Evolutionary conservation across 2,797 vertebrate species (phyloP), one percentile per base, ranked within the genome.

Genomic region (Catharus ustulatus): DNA sequence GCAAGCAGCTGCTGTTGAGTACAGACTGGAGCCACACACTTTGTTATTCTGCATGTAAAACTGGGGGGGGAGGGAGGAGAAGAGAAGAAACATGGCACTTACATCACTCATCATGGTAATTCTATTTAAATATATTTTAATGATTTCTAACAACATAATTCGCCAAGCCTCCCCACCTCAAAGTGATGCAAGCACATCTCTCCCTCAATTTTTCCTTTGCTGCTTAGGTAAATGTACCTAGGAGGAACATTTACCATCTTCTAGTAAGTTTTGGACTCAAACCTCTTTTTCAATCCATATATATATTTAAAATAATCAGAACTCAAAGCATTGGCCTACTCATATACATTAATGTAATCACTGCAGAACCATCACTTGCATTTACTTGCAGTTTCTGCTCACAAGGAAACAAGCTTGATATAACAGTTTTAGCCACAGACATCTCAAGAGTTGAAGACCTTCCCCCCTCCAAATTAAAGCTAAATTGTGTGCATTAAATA

Each of bases 111-210:
- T 32, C 38, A 74, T 48, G 43, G 67, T 84, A 75, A 90, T 90
- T 93, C 59, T 36, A 81, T 94, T 91, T 55, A 90, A 89, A 91
- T 90, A 32, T 90, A 73, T 90, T 88, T 90, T 87, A 95, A 86
- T 76, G 13, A 81, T 74, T 91, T 93, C 77, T 88, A 94, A 86
- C 81, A 75, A 89, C 74, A 86, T 86, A 80, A 88, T 94, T 89
- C 88, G 32, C 76, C 52, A 74, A 91, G 66, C 62, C 84, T 94
- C 30, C 54, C 67, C 58, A 84, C 19, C 55, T 68, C 59, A 81
- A 79, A 79, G 61, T 52, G 63, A 78, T 67, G 43, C n/a, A 87
- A 89, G 27, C 1, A 13, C 34, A 77, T 30, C 15, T 77, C 45
- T 58, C 38, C 54, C 55, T 36, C 63, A 79, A 5, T 75, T 85